Evolutionary conservation across 2,888 invertebrate species (phyloP), one percentile per base, ranked within the genome.

Genomic region (Vanessa cardui): DNA sequence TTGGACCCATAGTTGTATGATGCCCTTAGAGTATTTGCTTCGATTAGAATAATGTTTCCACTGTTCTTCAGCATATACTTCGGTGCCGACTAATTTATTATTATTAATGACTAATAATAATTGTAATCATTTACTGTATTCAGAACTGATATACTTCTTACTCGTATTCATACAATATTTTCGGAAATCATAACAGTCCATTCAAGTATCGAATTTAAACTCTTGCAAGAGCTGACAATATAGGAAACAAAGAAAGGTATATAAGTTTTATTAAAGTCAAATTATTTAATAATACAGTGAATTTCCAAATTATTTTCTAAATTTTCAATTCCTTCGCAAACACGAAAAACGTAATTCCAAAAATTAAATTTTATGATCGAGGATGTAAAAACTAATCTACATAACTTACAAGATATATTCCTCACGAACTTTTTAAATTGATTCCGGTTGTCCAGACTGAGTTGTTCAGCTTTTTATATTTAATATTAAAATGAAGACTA

Each of bases 361-460:
- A 39, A 3, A 54, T 31, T 54, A 31, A 54, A 16, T 31, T 54
- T 20, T 52, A 31, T 60, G 21, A 18, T 45, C 21, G 58, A 9
- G 39, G 50, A 60, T 44, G 58, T 60, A 66, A 18, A 20, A 47
- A 15, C 66, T 47, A 44, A 52, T 65, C 64, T 49, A 26, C 39
- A 26, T 21, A 56, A 83, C 74, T 82, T 78, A 69, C 68, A 73
- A 78, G 76, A 73, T 77, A 72, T 69, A 69, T 72, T 78, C 80
- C 75, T 75, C 77, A 70, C 72, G 76, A 88, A 88, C 82, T 88
- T 89, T 85, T 84, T 80, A 85, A 87, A 87, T 88, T 87, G 82
- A 87, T 83, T 87, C 74, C 71, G 78, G 80, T 79, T 79, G 73
- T 69, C 66, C 58, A 49, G 52, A 21, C 62, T 58, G 52, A 73